phyloP scores from a whole-genome alignment of 1,140 invertebrate genomes.

The Xylocopa sonorina region DNA sequence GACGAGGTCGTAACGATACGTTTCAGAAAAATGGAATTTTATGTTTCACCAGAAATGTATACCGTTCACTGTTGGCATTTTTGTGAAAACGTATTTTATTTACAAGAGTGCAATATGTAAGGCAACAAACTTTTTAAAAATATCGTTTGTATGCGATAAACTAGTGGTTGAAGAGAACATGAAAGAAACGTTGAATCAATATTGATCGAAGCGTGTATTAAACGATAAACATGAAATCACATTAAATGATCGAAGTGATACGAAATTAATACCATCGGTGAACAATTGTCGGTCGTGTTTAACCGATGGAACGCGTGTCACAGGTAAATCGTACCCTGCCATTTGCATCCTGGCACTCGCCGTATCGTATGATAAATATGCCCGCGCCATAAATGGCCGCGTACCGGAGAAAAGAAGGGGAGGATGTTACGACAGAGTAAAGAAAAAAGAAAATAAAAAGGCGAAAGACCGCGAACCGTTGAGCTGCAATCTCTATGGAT shows the following conservation, averaged over 20 bases:
- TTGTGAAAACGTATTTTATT: too few species aligned
- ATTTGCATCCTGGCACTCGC: not conserved
- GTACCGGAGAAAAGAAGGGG: not conserved
- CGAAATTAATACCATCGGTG: not conserved
- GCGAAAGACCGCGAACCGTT: conserved; percentile 22
- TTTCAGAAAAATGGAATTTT: too few species aligned
- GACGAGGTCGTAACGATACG: too few species aligned
- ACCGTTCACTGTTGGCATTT: too few species aligned
- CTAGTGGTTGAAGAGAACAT: too few species aligned
- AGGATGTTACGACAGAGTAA: conserved; percentile 13
- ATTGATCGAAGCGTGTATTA: not conserved
- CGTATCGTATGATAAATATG: not conserved
- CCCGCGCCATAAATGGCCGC: not conserved
- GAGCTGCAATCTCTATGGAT: conserved; percentile 58
- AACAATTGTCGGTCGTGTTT: conserved; percentile 1
- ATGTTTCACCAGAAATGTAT: too few species aligned
- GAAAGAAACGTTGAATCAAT: not conserved
- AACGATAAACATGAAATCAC: not conserved
- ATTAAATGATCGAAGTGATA: conserved; percentile 4
- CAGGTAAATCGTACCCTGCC: not conserved
- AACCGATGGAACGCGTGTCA: not conserved
- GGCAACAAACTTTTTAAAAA: too few species aligned
- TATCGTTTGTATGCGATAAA: too few species aligned
- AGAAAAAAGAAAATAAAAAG: not conserved
- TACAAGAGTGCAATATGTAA: too few species aligned